phyloP scores from a whole-genome alignment of 2,888 invertebrate genomes.

The Xestia xanthographa region DNA sequence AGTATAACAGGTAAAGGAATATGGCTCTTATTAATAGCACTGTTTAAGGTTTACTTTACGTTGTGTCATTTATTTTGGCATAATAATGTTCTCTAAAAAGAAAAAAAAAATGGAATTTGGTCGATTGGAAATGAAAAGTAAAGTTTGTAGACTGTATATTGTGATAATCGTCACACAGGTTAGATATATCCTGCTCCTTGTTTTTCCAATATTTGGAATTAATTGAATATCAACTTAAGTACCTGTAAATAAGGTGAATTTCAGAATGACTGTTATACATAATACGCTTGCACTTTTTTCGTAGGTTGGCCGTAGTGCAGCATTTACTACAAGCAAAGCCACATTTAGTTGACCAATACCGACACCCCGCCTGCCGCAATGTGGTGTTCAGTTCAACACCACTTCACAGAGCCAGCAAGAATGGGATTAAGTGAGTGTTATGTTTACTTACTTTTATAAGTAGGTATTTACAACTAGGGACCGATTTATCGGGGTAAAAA shows the following conservation, averaged over 20 bases:
- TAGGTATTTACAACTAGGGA: background rate
- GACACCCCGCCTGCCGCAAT: slow-evolving; percentile 82
- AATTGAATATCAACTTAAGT: background rate
- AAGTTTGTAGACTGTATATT: background rate
- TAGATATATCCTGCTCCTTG: background rate
- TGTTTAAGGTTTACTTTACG: background rate
- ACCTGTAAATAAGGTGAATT: background rate
- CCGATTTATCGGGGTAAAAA: background rate
- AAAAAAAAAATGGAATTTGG: too few relatives aligned
- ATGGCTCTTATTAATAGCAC: background rate
- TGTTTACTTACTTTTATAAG: background rate
- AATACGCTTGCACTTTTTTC: slow-evolving; percentile 2
- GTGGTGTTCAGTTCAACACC: slow-evolving; percentile 94
- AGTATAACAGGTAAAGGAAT: slow-evolving; percentile 92
- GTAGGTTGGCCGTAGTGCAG: slow-evolving; percentile 96
- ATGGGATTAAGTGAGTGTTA: slow-evolving; percentile 95
- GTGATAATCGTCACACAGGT: too few relatives aligned
- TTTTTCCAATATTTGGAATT: background rate
- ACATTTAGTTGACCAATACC: slow-evolving; percentile 94
- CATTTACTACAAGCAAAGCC: slow-evolving; percentile 96
- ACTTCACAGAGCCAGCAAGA: slow-evolving; percentile 97
- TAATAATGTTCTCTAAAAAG: too few relatives aligned
- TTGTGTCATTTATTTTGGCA: background rate
- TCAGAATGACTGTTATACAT: background rate
- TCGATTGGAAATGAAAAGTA: background rate